Base-by-base conservation (phyloP, 2,888 invertebrate genomes). In the Trachelus stipa region DNA sequence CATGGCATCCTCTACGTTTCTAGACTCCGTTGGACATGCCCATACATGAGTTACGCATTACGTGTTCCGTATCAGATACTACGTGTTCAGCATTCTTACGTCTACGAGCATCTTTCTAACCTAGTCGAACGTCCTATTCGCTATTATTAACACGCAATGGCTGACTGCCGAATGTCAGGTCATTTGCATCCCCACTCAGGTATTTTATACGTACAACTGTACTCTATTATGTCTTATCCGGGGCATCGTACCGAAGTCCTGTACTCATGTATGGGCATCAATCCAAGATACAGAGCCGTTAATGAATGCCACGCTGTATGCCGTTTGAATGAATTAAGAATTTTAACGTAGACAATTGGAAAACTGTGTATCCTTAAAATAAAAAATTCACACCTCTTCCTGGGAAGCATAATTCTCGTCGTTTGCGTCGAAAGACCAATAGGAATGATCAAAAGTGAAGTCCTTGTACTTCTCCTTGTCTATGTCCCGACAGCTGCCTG, bases 381-480 rank as follows among this genome's bases (percentile, higher is more conserved):
- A 35, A 37, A 33, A 56, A 6, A 30, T 56, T 79, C 85, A 85
- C 83, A 96, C 96, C 94, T 95, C 95, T 89, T 97, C 96, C 92
- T 97, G 97, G 12, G 96, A 94, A 68, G 96, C 95, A 91, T 95
- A 97, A 90, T 96, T 94, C 23, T 92, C 91, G 88, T 96, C 96
- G 31, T 92, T 92, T 71, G 93, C 91, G 89, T 96, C 95, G 91
- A 93, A 96, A 76, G 97, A 97, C 97, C 97, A 97, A 90, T 97
- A 97, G 0, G 97, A 97, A 91, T 96, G 95, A 92, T 97, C 97
- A 92, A 97, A 97, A 79, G 97, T 97, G 91, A 97, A 97, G 92
- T 97, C 97, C 91, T 97, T 96, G 91, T 93, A 95, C 89, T 95
- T 94, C 87, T 95, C 95, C 69, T 94, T 92, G 85, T 91, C 93